Evolutionary conservation across 2,113 vertebrate species (phyloP), one percentile per base, ranked within the genome.

Genomic region (Ia io): DNA sequence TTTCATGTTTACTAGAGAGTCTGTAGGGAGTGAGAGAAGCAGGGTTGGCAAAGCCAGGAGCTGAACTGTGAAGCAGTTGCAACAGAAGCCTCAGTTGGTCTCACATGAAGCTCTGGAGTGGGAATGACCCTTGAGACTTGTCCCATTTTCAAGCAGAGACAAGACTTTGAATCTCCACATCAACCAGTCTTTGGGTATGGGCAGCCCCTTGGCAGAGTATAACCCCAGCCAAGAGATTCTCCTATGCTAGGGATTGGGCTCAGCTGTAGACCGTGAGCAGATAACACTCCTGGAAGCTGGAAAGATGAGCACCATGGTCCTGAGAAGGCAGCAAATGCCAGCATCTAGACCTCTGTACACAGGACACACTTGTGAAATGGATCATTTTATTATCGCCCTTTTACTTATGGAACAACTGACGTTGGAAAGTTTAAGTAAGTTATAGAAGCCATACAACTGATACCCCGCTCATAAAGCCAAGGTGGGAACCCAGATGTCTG

Each of bases 31-130:
- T 2, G 22, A 49, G 17, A 6, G 22, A 32, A 40, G 49, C 5
- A 85, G 47, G 17, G 17, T 3, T 22, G 9, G 74, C 28, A 42
- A 71, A 61, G 1, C 10, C 17, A 44, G 30, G 35, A n/a, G 18
- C 5, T 73, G 12, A 89, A 47, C 9, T 12, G 8, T 22, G 8
- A n/a, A 20, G 11, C 1, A 0, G 9, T 11, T 35, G 1, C 11
- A 51, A 44, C 6, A 53, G 28, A 51, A 74, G 28, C 6, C 30
- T 28, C 23, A 8, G 7, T 0, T 83, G 47, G 25, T 16, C 22
- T 25, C 77, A 37, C 32, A 20, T 17, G 44, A 86, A 25, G 42
- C 25, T 28, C 80, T 63, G 35, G 40, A 83, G 10, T 28, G 5
- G 4, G 25, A 59, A 47, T 0, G 4, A 16, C 56, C 73, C 61